Evolutionary conservation across 2,113 vertebrate species (phyloP).

Genomic region (Prietella phreatophila): DNA sequence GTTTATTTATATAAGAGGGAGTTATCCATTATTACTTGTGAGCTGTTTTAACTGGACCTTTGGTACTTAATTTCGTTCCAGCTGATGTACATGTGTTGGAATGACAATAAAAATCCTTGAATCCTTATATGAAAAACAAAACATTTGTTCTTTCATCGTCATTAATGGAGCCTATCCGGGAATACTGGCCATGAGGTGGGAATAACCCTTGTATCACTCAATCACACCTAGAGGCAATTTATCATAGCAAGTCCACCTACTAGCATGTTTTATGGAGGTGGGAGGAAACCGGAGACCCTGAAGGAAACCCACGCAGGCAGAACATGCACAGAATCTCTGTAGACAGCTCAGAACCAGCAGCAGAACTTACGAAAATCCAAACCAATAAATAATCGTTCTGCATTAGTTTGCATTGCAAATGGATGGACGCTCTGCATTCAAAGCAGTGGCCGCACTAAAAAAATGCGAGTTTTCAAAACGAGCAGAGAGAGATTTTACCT

Average conservation of each 20-base stretch:
- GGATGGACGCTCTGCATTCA: neutral
- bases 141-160: neutral
- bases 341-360: neutral
- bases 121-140: neutral
- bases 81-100: too few species aligned
- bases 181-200: too few species aligned
- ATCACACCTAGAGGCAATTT: neutral
- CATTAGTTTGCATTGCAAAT: slow-evolving; percentile 46
- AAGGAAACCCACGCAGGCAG: neutral
- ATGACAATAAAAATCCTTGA: too few species aligned
- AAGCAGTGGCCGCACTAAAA: neutral
- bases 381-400: neutral
- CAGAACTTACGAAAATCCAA: neutral
- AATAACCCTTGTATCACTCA: too few species aligned
- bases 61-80: too few species aligned
- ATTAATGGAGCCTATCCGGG: neutral
- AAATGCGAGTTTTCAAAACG: neutral
- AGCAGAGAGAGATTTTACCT: neutral
- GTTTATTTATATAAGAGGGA: too few species aligned
- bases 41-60: too few species aligned
- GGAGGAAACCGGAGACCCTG: neutral
- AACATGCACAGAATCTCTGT: neutral
- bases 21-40: too few species aligned
- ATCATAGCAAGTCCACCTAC: neutral
- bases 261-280: neutral